These are phyloP conservation scores for Dissostichus mawsoni DNA, from an alignment of 2,113 vertebrate species.

Conservation along the genomic window DNA sequence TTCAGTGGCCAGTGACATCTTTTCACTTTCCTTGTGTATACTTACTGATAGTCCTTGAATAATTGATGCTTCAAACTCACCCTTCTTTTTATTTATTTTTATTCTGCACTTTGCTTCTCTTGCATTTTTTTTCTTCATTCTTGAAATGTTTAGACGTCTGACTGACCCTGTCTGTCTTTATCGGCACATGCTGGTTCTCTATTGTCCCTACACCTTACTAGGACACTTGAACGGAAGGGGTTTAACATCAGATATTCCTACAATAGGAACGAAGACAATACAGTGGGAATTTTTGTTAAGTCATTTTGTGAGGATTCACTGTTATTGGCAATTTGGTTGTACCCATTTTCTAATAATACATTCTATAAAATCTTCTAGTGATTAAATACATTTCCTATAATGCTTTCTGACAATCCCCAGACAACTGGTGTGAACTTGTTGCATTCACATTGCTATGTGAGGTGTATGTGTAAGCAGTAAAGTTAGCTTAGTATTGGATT, in stretches of 20 bases:
- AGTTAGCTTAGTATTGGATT: not conserved
- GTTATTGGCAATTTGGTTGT: not conserved
- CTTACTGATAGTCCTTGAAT: constrained; percentile 71
- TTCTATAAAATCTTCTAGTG: not conserved
- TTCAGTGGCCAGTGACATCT: constrained; percentile 60
- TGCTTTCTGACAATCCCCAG: not conserved
- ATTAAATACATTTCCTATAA: not conserved
- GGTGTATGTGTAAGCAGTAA: not conserved
- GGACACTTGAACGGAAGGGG: not conserved
- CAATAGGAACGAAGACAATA: not conserved
- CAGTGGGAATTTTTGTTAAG: not conserved
- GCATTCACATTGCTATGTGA: not conserved
- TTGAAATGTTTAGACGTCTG: constrained; percentile 21
- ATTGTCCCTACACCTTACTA: not conserved
- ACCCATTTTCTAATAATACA: not conserved
- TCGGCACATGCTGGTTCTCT: constrained; percentile 9
- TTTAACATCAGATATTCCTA: not conserved
- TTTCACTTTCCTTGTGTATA: constrained; percentile 43
- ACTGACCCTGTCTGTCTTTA: not conserved
- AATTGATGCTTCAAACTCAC: constrained; percentile 62
- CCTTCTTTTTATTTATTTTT: constrained; percentile 20
- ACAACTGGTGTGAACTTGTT: not conserved
- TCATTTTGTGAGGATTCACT: not conserved
- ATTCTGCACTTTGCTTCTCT: not conserved
- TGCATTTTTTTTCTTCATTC: constrained; percentile 6